Evolutionary conservation across 2,113 vertebrate species (phyloP), one percentile per base, ranked within the genome.

Genomic region (Carassius carassius): DNA sequence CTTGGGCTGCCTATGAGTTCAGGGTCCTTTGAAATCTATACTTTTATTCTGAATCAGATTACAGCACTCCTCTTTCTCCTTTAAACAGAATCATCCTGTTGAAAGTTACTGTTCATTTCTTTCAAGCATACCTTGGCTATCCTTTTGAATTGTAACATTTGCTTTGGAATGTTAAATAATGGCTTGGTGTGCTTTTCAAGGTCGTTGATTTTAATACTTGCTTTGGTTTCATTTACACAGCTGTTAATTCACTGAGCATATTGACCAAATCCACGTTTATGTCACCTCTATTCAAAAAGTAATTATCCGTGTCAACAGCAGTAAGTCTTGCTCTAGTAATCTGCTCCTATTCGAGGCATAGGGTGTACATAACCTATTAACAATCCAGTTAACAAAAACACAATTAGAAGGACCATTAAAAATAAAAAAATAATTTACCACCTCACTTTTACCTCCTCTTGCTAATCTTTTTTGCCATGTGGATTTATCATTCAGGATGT

Each of bases 331-430:
- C 83, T 85, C 47, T 0, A 23, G 60, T 92, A 90, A 92, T 93
- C 86, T 69, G 75, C n/a, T 90, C 88, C 86, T 92, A 83, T 83
- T 78, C 37, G 91, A 90, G 82, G 78, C 76, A 1, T 81, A 69
- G 87, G 83, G 87, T 91, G 90, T 58, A 58, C 85, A 89, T 79
- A 47, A 89, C 83, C 90, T 87, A 91, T 91, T 91, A 92, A 87
- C 89, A 65, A 85, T 65, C 25, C 86, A 83, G 85, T 93, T 92
- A 90, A 86, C 78, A 85, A 51, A 69, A 89, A 88, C 86, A 92
- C 87, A 92, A 91, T 93, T 91, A 92, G 87, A 84, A 75, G 85
- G 88, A 74, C 73, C 84, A 82, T 92, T 92, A 91, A 93, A 90
- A 92, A 91, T 89, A 78, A 74, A 69, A 69, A 91, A 92, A 92